Percentiles rank a stretch among this genome's conserved stretches.
Evolutionary conservation across 2,888 invertebrate genomes (phyloP).

Genomic region (Lissonota sp.): DNA sequence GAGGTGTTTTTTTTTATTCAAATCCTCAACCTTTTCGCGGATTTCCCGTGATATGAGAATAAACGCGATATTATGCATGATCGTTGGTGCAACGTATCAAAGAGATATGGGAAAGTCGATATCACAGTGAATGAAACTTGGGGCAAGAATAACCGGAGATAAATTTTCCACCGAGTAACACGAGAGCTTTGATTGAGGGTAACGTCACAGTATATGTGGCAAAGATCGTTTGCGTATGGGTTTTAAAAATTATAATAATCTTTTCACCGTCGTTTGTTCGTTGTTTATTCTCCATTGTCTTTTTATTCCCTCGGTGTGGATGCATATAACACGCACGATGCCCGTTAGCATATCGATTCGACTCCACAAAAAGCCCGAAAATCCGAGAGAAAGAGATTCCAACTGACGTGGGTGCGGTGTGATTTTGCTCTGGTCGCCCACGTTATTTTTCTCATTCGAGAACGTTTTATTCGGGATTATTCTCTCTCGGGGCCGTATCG

Average conservation of each 20-base stretch:
- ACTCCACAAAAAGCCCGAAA: conserved; percentile 13
- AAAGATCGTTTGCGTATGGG: not conserved
- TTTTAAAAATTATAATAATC: conserved; percentile 18
- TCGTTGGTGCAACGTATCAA: too few relatives aligned
- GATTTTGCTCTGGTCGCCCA: conserved; percentile 12
- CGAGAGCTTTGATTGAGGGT: conserved; percentile 32
- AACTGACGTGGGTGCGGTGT: conserved; percentile 23
- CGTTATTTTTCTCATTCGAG: not conserved
- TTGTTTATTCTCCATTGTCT: not conserved
- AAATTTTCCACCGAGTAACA: conserved; percentile 33
- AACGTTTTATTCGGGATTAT: conserved; percentile 32
- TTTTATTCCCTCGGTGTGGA: conserved; percentile 15
- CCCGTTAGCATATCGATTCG: conserved; percentile 43
- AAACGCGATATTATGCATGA: too few relatives aligned
- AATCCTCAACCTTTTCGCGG: too few relatives aligned
- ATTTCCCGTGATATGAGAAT: too few relatives aligned
- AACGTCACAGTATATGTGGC: not conserved
- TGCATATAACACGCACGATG: conserved; percentile 6
- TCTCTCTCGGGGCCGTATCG: not conserved
- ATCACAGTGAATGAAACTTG: conserved; percentile 17
- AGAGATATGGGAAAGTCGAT: conserved; percentile 26
- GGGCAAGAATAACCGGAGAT: conserved; percentile 15
- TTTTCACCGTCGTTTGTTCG: conserved; percentile 16
- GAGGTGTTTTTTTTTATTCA: too few relatives aligned
- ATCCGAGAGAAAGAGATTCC: conserved; percentile 3